These are phyloP conservation scores for Phylloscopus trochilus DNA, from an alignment of 2,113 vertebrate genomes.

Conservation along the genomic window DNA sequence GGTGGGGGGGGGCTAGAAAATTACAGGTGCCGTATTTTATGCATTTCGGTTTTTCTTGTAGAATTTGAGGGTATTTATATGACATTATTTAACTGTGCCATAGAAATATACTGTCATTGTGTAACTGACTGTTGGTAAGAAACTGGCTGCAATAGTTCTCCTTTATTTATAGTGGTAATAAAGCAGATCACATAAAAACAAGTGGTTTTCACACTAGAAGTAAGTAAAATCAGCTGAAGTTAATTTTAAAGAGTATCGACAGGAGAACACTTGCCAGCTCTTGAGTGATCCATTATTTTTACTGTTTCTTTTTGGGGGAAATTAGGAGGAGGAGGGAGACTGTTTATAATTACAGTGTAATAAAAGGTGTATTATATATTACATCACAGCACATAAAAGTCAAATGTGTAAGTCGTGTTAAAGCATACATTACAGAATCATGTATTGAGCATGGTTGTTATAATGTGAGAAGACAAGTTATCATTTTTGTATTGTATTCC, in stretches of 20 bases:
- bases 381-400: not conserved
- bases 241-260: not conserved
- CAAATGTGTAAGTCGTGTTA: not conserved
- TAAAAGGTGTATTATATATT: not conserved
- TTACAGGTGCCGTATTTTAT: not conserved
- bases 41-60: not conserved
- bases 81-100: not conserved
- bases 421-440: not conserved
- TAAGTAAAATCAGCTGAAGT: conserved; percentile 27
- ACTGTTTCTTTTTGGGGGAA: not conserved
- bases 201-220: conserved; percentile 30
- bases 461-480: not conserved
- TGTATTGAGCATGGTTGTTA: not conserved
- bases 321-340: not conserved
- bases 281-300: not conserved
- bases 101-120: not conserved
- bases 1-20: not conserved
- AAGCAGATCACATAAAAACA: conserved; percentile 20
- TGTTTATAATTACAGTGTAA: not conserved
- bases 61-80: not conserved
- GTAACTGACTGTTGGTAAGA: not conserved
- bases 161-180: conserved; percentile 20
- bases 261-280: not conserved
- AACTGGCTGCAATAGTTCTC: not conserved
- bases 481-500: not conserved